Conservation (phyloP, 2,888 invertebrate species). For the Cataglyphis altisquamis region DNA sequence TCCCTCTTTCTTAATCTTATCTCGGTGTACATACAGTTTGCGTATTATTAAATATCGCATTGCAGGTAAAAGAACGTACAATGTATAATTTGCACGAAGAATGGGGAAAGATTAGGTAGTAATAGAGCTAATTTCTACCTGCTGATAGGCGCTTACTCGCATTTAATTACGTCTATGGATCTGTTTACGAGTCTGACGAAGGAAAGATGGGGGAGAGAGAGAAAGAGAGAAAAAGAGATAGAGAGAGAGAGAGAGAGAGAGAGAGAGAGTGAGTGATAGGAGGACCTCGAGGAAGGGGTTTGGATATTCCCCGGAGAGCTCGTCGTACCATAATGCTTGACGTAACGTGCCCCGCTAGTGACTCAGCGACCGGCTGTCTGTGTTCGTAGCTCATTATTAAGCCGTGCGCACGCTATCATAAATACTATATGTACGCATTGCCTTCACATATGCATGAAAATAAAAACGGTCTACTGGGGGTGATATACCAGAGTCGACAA, state of each 20-base stretch:
- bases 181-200: slow-evolving; percentile 48
- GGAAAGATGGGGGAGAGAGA: background rate
- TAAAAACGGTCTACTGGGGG: slow-evolving; percentile 52
- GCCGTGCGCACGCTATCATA: slow-evolving; percentile 74
- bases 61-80: background rate
- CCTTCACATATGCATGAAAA: slow-evolving; percentile 28
- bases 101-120: slow-evolving; percentile 23
- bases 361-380: slow-evolving; percentile 81
- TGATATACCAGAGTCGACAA: slow-evolving; percentile 20
- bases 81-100: slow-evolving; percentile 36
- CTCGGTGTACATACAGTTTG: background rate
- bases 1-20: background rate
- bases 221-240: background rate
- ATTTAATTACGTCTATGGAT: slow-evolving; percentile 69
- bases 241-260: background rate
- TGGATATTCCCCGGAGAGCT: slow-evolving; percentile 68
- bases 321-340: slow-evolving; percentile 71
- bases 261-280: background rate
- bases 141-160: slow-evolving; percentile 57
- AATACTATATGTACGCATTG: slow-evolving; percentile 68
- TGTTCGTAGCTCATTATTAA: slow-evolving; percentile 78
- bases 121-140: slow-evolving; percentile 44
- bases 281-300: slow-evolving; percentile 35
- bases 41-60: slow-evolving; percentile 12
- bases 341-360: slow-evolving; percentile 70